Evolutionary conservation across 1,140 invertebrate genomes (phyloP), one percentile per base, ranked within the genome.

Genomic region (Lepidurus apus): DNA sequence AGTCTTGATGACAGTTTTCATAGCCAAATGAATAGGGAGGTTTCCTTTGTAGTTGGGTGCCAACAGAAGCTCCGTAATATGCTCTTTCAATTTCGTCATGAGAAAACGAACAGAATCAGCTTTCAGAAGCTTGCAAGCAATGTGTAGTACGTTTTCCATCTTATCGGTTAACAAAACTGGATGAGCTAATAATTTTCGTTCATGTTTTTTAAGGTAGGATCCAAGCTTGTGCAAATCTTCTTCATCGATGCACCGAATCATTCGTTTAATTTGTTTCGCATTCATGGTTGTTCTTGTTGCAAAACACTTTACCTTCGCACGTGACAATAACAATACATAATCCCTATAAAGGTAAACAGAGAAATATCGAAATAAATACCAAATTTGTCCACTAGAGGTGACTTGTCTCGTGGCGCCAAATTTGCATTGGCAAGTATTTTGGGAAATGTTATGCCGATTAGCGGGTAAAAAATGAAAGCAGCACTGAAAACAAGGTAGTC

Each of bases 141-240:
- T 17, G 75, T 79, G 78, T 21, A 79, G 9, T 26, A 79, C 44
- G 24, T 74, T 79, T 74, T 74, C 42, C 21, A n/a, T 47, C 45
- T 74, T 79, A 43, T 73, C 17, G 42, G 53, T 21, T n/a, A 65
- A 65, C 17, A 17, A n/a, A 65, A n/a, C 13, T 65, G 53, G 53
- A 21, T 65, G 7, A 21, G 13, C 17, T 17, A 65, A 21, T 21
- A 65, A 65, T 1, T 65, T 65, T 65, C 21, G 9, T 65, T 65
- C 53, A 65, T 65, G 53, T 4, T 65, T 65, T 9, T 13, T 11
- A 17, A 65, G 21, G 13, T 65, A 65, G 17, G 13, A 65, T 9
- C 17, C 53, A 11, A 65, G 53, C 13, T 65, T 65, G 7, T 13
- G 53, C 8, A 65, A 1, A 65, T 65, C 21, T 17, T 65, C 53